Evolutionary conservation across 2,113 vertebrate genomes (phyloP).

Genomic region (Thryonomys swinderianus): DNA sequence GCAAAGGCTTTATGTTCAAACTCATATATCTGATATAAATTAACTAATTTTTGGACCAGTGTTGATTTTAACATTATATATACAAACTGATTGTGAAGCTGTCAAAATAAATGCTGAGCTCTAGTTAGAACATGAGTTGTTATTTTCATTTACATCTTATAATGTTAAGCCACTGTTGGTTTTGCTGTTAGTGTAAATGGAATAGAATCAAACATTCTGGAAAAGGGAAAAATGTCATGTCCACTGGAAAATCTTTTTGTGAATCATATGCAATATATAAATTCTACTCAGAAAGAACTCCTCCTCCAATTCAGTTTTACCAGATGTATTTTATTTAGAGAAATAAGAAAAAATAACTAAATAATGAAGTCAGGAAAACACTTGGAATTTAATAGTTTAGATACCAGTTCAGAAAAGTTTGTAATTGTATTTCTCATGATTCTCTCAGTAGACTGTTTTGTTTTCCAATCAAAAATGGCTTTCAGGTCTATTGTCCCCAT

Average conservation of each 20-base stretch:
- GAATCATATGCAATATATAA: neutral
- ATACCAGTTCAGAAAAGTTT: constrained; percentile 27
- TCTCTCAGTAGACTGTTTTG: constrained; percentile 8
- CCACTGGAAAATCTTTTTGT: constrained; percentile 22
- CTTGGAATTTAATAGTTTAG: constrained; percentile 41
- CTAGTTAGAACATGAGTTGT: neutral
- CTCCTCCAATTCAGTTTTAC: neutral
- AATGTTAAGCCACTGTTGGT: neutral
- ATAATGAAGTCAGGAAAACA: neutral
- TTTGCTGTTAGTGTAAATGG: neutral
- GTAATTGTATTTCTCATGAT: neutral
- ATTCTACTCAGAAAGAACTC: neutral
- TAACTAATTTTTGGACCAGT: neutral
- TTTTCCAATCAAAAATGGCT: constrained; percentile 42
- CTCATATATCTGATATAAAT: neutral
- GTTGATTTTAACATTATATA: neutral
- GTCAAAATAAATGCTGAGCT: constrained; percentile 45
- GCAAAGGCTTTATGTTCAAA: neutral
- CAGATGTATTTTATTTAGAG: constrained; percentile 4
- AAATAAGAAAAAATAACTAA: neutral
- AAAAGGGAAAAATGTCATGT: neutral
- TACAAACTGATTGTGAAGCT: neutral
- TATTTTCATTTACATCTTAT: neutral
- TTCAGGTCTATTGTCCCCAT: constrained; percentile 31
- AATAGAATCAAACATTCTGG: constrained; percentile 31